Base-by-base conservation (phyloP, 2,888 invertebrate species). In the Conus canariensis region DNA sequence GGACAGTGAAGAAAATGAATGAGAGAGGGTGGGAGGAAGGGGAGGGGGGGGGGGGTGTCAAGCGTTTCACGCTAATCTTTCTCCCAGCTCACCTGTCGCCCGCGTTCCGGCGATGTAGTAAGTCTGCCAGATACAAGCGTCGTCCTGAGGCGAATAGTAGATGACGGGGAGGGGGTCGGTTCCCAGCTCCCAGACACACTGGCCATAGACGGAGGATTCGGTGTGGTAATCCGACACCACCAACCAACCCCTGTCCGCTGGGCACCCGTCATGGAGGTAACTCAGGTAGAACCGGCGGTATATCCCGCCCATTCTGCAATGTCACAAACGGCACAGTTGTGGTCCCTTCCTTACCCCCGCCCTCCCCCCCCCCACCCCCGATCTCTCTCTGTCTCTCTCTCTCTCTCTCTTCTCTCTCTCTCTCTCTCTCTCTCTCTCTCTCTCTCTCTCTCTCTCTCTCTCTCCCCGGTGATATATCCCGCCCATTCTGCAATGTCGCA, bases 271-370 rank as follows among this genome's bases (percentile, higher is more conserved):
- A 19, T 83, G 58, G 22, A 7, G 3, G 58, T 22, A 19, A 19
- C 58, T 83, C 82, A 83, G 19, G 58, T 83, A 83, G 58, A 58
- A 83, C 25, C 82, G 82, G 12, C 82, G 82, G 82, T 58, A 58
- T 19, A 83, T 25, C 8, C 22, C 7, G 82, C 8, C 6, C 4
- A 58, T 19, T 22, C 82, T 83, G 82, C 12, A n/a, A 25, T 77
- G 25, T 25, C 1, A 70, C 19, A 70, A 8, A 14, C 70, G 19
- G 19, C 16, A 70, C 19, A 8, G 70, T 1, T 45, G 45, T 45
- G 45, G 45, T 45, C 45, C 45, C 45, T 45, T 45, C 45, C 45
- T 45, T 45, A 45, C 45, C 45, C 45, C 3, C 45, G 2, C 45
- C 2, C 45, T 3, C 45, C 3, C 2, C 45, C 45, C 45, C 45